A percentile compares a stretch with the other conserved stretches of the same genome.
phyloP scores from a whole-genome alignment of 35 echinoderm and acorn worm species.

The Ptychodera flava region DNA sequence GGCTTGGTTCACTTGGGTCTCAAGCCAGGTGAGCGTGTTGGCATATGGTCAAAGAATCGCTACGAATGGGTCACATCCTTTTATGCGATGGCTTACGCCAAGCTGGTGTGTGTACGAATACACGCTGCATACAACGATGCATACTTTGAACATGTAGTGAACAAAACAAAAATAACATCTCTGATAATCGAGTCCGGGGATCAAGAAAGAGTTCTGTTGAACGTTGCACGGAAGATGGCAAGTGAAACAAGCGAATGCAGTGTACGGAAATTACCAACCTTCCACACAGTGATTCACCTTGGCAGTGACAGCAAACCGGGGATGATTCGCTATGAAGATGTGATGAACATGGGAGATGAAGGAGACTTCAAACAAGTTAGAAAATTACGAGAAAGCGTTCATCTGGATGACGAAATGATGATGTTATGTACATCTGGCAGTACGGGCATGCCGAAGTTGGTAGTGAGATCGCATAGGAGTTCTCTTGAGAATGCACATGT shows the following conservation, averaged over 20 bases:
- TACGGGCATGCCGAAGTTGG: neutral
- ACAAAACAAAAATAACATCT: neutral
- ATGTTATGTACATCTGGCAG: neutral
- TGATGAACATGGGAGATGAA: neutral
- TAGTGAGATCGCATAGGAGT: neutral
- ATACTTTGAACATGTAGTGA: neutral
- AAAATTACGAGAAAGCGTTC: neutral
- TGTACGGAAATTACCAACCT: neutral
- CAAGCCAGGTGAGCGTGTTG: constrained; percentile 65
- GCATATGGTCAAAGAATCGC: constrained; percentile 68
- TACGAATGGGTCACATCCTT: constrained; percentile 80
- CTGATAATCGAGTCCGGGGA: neutral
- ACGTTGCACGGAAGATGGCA: neutral
- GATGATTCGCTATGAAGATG: neutral
- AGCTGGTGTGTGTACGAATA: neutral
- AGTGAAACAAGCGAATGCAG: neutral
- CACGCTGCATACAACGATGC: neutral
- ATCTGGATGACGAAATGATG: neutral
- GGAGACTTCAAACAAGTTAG: neutral
- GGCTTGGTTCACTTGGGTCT: constrained; percentile 65
- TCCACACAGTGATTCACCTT: neutral
- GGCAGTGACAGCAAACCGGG: neutral
- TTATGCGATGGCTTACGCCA: constrained; percentile 60
- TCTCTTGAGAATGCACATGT: neutral
- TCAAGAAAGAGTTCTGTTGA: neutral